These are phyloP conservation scores for Galaxea fascicularis DNA, from an alignment of 92 coral and sea anemone genomes.

Conservation along the genomic window DNA sequence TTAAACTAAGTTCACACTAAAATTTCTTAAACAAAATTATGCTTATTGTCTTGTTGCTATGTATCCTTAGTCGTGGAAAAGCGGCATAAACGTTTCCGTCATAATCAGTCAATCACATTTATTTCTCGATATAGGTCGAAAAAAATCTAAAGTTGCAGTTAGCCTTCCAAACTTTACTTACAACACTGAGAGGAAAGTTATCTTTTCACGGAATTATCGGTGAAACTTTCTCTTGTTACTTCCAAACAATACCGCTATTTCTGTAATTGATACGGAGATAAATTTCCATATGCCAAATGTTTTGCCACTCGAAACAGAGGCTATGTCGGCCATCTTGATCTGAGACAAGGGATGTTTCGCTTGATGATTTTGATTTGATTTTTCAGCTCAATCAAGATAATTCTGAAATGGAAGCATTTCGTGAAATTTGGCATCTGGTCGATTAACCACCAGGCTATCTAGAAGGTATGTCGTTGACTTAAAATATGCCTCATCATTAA, in stretches of 20 bases:
- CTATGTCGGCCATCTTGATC: slow-evolving; percentile 32
- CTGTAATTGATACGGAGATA: neutral
- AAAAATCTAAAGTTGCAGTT: too few relatives aligned
- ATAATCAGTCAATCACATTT: too few relatives aligned
- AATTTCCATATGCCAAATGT: slow-evolving; percentile 38
- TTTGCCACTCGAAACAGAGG: neutral
- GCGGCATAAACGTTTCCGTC: too few relatives aligned
- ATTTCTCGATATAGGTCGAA: too few relatives aligned
- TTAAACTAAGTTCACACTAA: too few relatives aligned
- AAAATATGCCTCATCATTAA: neutral
- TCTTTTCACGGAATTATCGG: too few relatives aligned
- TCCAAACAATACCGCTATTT: slow-evolving; percentile 9
- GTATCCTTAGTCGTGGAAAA: too few relatives aligned
- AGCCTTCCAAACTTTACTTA: too few relatives aligned
- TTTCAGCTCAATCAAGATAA: neutral
- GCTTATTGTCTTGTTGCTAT: too few relatives aligned
- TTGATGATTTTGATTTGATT: neutral
- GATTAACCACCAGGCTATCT: too few relatives aligned
- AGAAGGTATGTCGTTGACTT: neutral
- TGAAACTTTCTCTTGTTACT: neutral
- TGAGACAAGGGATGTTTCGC: neutral
- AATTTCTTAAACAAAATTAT: too few relatives aligned
- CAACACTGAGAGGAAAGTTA: too few relatives aligned
- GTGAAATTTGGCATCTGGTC: neutral
- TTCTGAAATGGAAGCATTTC: neutral